phyloP scores from a whole-genome alignment of 2,888 invertebrate species.

The Coecobrya sp. region DNA sequence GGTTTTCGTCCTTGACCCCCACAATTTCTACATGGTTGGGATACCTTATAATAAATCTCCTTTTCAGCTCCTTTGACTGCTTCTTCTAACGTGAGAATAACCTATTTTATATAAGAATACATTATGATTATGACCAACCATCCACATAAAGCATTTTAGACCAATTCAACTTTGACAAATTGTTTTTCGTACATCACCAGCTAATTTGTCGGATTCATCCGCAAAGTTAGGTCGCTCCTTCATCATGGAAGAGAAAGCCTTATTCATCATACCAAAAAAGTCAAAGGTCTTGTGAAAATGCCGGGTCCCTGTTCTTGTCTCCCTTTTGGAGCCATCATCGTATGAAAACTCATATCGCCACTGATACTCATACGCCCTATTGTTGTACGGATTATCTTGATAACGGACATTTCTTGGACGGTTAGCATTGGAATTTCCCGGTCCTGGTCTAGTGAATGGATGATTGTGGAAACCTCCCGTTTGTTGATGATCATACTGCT shows the following conservation, averaged over 20 bases:
- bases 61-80: slow-evolving; percentile 98
- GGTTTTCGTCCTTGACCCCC: slow-evolving; percentile 94
- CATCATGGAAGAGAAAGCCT: slow-evolving; percentile 48
- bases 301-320: not conserved
- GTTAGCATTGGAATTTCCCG: not conserved
- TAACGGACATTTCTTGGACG: slow-evolving; percentile 36
- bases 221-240: slow-evolving; percentile 12
- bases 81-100: slow-evolving; percentile 96
- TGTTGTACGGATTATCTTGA: not conserved
- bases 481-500: slow-evolving; percentile 97
- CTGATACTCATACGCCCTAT: slow-evolving; percentile 14
- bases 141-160: not conserved
- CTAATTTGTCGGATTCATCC: slow-evolving; percentile 23
- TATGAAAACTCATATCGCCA: slow-evolving; percentile 52
- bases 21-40: slow-evolving; percentile 97
- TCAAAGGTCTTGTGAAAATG: slow-evolving; percentile 55
- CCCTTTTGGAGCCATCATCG: slow-evolving; percentile 29
- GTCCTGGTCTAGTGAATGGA: not conserved
- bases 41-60: slow-evolving; percentile 95
- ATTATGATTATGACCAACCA: not conserved
- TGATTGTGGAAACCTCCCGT: slow-evolving; percentile 90
- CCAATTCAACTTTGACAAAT: not conserved
- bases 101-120: slow-evolving; percentile 88
- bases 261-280: slow-evolving; percentile 58
- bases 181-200: slow-evolving; percentile 68